Percentiles rank a stretch among this genome's conserved stretches.
phyloP scores from a whole-genome alignment of 2,888 invertebrate genomes.

The Ephialtes manifestator region DNA sequence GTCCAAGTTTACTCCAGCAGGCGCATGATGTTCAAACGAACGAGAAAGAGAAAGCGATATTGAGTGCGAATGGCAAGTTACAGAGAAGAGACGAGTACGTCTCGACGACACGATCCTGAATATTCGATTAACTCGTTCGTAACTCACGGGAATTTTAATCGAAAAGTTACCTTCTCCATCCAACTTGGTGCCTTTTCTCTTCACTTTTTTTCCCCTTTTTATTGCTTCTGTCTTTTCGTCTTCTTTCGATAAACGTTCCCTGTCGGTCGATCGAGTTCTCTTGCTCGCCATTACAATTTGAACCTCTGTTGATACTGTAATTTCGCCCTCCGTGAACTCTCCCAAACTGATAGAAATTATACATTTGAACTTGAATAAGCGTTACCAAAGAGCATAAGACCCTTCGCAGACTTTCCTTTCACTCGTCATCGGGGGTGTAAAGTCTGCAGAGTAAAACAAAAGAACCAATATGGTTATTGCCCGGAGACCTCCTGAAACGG shows the following conservation, averaged over 20 bases:
- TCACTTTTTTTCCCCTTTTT: slow-evolving; percentile 5
- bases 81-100: slow-evolving; percentile 28
- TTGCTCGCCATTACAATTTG: not conserved
- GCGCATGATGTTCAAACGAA: slow-evolving; percentile 10
- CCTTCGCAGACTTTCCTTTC: too few species aligned
- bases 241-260: slow-evolving; percentile 36
- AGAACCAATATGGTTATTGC: too few species aligned
- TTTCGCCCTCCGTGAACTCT: too few species aligned
- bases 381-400: too few species aligned
- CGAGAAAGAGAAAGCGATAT: slow-evolving; percentile 25
- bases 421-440: too few species aligned
- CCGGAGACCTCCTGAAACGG: too few species aligned
- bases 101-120: slow-evolving; percentile 72
- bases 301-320: too few species aligned
- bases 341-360: too few species aligned
- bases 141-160: slow-evolving; percentile 75
- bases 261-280: slow-evolving; percentile 15
- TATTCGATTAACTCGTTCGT: slow-evolving; percentile 76
- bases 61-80: slow-evolving; percentile 21
- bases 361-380: too few species aligned
- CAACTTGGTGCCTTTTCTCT: slow-evolving; percentile 11
- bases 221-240: not conserved
- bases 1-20: slow-evolving; percentile 39
- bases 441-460: too few species aligned
- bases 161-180: slow-evolving; percentile 64